phyloP scores from a whole-genome alignment of 2,888 invertebrate species.

The Nezara viridula region DNA sequence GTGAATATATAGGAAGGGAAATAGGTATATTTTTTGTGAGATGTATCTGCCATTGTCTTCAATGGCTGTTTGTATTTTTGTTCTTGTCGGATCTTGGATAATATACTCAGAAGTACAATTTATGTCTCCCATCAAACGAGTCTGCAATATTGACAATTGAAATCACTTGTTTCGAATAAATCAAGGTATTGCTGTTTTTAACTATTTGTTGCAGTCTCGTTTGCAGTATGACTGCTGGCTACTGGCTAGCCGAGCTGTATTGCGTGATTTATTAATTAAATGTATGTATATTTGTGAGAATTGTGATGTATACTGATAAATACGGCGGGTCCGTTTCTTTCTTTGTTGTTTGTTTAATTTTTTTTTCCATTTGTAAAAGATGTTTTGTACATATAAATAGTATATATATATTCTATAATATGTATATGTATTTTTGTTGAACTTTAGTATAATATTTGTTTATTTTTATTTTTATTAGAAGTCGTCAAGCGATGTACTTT shows the following conservation, averaged over 20 bases:
- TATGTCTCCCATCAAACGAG: slow-evolving; percentile 53
- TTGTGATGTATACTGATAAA: slow-evolving; percentile 50
- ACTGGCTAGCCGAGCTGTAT: slow-evolving; percentile 34
- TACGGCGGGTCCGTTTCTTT: slow-evolving; percentile 58
- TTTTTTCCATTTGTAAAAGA: slow-evolving; percentile 35
- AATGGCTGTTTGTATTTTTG: slow-evolving; percentile 51
- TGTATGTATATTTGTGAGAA: slow-evolving; percentile 53
- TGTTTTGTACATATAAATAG: slow-evolving; percentile 2
- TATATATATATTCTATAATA: neutral
- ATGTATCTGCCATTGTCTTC: slow-evolving; percentile 38
- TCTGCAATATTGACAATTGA: slow-evolving; percentile 7
- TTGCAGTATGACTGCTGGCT: neutral
- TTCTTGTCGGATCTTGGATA: slow-evolving; percentile 50
- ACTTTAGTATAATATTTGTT: slow-evolving; percentile 44
- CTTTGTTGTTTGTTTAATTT: slow-evolving; percentile 47
- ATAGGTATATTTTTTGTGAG: slow-evolving; percentile 55
- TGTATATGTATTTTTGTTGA: slow-evolving; percentile 48
- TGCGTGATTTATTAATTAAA: neutral
- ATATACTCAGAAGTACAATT: slow-evolving; percentile 55
- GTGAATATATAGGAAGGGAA: slow-evolving; percentile 47
- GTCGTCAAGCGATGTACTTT: slow-evolving; percentile 2
- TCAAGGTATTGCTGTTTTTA: neutral
- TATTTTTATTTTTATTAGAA: slow-evolving; percentile 32
- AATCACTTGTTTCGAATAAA: neutral
- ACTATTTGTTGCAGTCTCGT: slow-evolving; percentile 23